Evolutionary conservation across 2,797 vertebrate genomes (phyloP), one percentile per base, ranked within the genome.

Genomic region (Acanthopagrus latus): DNA sequence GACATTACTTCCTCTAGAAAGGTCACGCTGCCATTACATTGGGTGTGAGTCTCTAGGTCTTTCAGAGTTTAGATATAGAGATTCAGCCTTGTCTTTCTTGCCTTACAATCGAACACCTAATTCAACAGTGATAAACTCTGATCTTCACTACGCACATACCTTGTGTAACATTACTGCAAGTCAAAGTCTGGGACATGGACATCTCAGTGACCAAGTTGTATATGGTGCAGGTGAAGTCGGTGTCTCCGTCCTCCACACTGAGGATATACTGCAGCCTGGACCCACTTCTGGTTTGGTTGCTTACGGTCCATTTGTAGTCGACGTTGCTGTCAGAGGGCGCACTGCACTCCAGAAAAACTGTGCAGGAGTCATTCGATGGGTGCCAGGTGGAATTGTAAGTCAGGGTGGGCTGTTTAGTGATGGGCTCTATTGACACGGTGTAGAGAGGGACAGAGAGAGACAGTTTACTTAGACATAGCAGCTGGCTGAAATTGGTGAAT

Each of bases 301-400:
- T 23, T 29, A 88, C 58, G 0, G 64, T 78, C 92, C 88, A 91
- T 0, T 0, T 85, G 84, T 82, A 93, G 60, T 0, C 50, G 20
- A 78, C 23, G 0, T 0, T 0, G 2, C 3, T 20, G 33, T 25
- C 1, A 20, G 55, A 6, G 5, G 10, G 0, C 10, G 52, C 2
- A 0, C 0, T 60, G 85, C 93, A 94, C 2, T 58, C 14, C 17
- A 91, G 59, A 0, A 9, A 10, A 69, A 90, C n/a, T 0, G 0
- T 51, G 11, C 93, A 94, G 5, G 66, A 80, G 3, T 57, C 18
- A 2, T 64, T 66, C 0, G 0, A 3, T 1, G 5, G 0, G 2
- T 2, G 0, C 57, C 69, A 48, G n/a, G 18, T 80, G 55, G 1
- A 7, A 3, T 0, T 76, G 1, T 0, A 11, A 1, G 0, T 44